Conservation (phyloP, 2,888 invertebrate species). For the Euzetes globulus region DNA sequence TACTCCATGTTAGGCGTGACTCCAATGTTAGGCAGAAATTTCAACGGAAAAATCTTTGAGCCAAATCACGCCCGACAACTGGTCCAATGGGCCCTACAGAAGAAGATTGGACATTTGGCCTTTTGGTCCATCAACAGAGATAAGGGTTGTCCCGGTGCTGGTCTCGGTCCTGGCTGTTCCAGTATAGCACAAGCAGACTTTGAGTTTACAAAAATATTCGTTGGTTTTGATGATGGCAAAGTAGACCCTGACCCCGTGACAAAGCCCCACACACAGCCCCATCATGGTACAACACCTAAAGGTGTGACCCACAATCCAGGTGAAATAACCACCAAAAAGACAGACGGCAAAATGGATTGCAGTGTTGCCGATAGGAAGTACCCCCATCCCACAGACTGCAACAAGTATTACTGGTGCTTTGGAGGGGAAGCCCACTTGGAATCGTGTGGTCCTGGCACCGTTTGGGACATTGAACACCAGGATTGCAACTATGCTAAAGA, state of each 20-base stretch:
- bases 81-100: slow-evolving; percentile 9
- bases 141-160: slow-evolving; percentile 34
- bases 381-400: slow-evolving; percentile 36
- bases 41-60: slow-evolving; percentile 35
- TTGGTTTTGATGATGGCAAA: slow-evolving; percentile 30
- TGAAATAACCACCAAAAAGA: not conserved
- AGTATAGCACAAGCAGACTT: slow-evolving; percentile 29
- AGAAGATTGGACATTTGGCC: slow-evolving; percentile 26
- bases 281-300: not conserved
- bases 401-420: slow-evolving; percentile 74
- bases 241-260: not conserved
- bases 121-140: slow-evolving; percentile 35
- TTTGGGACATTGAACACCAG: slow-evolving; percentile 62
- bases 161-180: slow-evolving; percentile 32
- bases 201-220: slow-evolving; percentile 34
- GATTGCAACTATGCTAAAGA: slow-evolving; percentile 59
- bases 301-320: not conserved
- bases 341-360: slow-evolving; percentile 19
- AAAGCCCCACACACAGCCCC: not conserved
- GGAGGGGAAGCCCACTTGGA: slow-evolving; percentile 66
- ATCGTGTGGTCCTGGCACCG: slow-evolving; percentile 63
- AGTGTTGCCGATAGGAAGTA: slow-evolving; percentile 1
- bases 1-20: slow-evolving; percentile 35
- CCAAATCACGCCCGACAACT: slow-evolving; percentile 31
- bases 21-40: slow-evolving; percentile 36